Conservation (phyloP, 2,113 vertebrate species). For the Pampusana beccarii region DNA sequence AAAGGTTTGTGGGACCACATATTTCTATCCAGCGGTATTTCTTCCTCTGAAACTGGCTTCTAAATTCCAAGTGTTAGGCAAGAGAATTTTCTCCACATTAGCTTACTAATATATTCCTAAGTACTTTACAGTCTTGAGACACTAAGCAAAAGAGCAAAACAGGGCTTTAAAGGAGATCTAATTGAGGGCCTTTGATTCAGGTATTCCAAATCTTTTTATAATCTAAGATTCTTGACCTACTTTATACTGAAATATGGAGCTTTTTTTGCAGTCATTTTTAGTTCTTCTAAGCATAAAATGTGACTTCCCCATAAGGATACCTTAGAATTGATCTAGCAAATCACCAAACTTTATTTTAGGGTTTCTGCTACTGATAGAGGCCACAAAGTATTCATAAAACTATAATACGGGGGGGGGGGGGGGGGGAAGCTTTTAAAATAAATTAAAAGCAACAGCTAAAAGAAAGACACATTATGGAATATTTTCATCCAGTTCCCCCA, state of each 20-base stretch:
- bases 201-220: constrained; percentile 20
- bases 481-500: background rate
- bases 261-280: background rate
- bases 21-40: background rate
- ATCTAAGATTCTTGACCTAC: background rate
- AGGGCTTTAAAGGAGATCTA: background rate
- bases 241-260: background rate
- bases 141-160: constrained; percentile 8
- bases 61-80: background rate
- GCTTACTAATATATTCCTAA: background rate
- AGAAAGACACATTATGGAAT: background rate
- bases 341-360: background rate
- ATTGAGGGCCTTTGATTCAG: constrained; percentile 35
- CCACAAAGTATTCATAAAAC: background rate
- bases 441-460: background rate
- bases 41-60: background rate
- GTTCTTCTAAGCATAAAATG: constrained; percentile 1
- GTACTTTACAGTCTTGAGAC: background rate
- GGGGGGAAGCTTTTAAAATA: background rate
- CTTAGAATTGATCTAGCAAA: background rate
- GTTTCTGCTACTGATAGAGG: background rate
- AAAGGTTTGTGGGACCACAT: background rate
- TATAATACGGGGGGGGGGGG: background rate
- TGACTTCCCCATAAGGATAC: background rate
- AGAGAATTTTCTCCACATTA: background rate